These are phyloP conservation scores for Sisyra terminalis DNA, from an alignment of 2,888 invertebrate genomes.

Conservation along the genomic window DNA sequence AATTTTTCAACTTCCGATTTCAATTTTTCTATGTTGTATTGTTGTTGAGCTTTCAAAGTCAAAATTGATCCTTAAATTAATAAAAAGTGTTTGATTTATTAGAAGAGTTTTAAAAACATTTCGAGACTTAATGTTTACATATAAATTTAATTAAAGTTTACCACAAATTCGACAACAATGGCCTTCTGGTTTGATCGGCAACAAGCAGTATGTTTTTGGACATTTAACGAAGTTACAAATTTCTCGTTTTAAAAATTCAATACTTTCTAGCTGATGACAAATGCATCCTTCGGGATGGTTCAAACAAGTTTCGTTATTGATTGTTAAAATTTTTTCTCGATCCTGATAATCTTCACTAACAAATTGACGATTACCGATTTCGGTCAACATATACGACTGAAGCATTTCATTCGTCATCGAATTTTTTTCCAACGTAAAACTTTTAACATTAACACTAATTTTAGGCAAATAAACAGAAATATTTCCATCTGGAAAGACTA, in stretches of 20 bases:
- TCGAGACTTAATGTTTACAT: too few relatives aligned
- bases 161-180: slow-evolving; percentile 10
- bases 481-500: not conserved
- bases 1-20: slow-evolving; percentile 1
- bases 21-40: slow-evolving; percentile 7
- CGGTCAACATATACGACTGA: slow-evolving; percentile 6
- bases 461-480: slow-evolving; percentile 8
- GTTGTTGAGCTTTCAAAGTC: slow-evolving; percentile 7
- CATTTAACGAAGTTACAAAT: slow-evolving; percentile 9
- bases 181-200: slow-evolving; percentile 9
- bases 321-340: slow-evolving; percentile 7
- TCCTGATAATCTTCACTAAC: slow-evolving; percentile 8
- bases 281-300: slow-evolving; percentile 8
- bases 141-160: slow-evolving; percentile 4
- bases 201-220: slow-evolving; percentile 8
- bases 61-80: slow-evolving; percentile 8
- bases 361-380: slow-evolving; percentile 9
- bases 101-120: too few relatives aligned
- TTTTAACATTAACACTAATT: slow-evolving; percentile 7
- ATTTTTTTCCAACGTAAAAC: slow-evolving; percentile 7
- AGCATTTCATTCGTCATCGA: slow-evolving; percentile 5
- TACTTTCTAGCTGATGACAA: slow-evolving; percentile 6
- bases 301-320: slow-evolving; percentile 6
- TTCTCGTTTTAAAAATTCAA: slow-evolving; percentile 4
- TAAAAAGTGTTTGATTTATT: too few relatives aligned